Evolutionary conservation across 2,113 vertebrate genomes (phyloP).

Genomic region (Petroica traversi): DNA sequence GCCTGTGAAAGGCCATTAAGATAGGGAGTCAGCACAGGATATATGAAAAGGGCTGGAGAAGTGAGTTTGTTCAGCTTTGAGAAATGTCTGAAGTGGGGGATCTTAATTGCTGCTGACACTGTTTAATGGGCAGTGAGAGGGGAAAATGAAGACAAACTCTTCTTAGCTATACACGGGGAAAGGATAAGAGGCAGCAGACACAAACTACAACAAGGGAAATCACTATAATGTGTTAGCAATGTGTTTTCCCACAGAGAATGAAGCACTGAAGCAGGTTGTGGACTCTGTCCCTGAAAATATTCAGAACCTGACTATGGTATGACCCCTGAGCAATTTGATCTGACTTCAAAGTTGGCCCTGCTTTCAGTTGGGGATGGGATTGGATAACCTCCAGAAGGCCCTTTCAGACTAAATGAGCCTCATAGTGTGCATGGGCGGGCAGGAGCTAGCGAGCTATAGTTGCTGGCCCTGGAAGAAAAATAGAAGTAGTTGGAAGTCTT

Average conservation of each 20-base stretch:
- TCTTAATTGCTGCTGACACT: neutral
- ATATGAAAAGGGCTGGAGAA: neutral
- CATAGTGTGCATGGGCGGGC: neutral
- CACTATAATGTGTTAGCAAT: neutral
- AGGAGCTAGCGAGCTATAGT: neutral
- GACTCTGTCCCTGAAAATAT: neutral
- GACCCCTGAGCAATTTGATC: conserved; percentile 21
- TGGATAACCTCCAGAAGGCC: conserved; percentile 24
- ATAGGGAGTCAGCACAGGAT: neutral
- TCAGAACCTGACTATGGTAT: neutral
- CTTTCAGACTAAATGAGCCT: neutral
- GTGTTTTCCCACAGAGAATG: neutral
- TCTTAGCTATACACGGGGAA: neutral
- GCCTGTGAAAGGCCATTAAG: neutral
- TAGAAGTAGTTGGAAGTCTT: neutral
- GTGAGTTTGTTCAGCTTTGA: neutral
- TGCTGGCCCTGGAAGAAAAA: neutral
- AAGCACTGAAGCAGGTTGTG: neutral
- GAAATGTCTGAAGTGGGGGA: neutral
- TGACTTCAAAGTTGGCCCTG: conserved; percentile 2
- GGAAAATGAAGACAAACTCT: neutral
- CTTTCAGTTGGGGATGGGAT: neutral
- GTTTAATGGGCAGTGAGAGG: neutral
- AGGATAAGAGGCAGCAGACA: neutral
- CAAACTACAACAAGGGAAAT: neutral